Evolutionary conservation across 2,888 invertebrate species (phyloP).

Genomic region (Dolichopus griseipennis): DNA sequence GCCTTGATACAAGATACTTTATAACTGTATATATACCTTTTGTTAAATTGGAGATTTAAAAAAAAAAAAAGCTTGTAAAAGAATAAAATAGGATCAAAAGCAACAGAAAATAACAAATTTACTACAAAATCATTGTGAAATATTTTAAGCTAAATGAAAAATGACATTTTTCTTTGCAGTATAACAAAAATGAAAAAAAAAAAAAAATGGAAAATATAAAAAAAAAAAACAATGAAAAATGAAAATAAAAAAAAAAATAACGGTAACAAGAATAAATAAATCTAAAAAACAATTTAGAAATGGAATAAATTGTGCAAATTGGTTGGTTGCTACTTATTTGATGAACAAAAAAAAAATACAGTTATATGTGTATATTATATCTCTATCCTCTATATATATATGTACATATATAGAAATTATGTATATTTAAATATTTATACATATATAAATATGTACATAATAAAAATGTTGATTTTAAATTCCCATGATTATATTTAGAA

Average conservation of each 20-base stretch:
- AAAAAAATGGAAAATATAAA: not conserved
- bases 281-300: not conserved
- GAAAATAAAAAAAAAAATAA: not conserved
- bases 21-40: not conserved
- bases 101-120: not conserved
- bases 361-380: too few species aligned
- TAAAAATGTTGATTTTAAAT: not conserved
- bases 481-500: not conserved
- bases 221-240: not conserved
- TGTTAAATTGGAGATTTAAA: conserved; percentile 1
- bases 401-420: too few species aligned
- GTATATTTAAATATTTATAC: too few species aligned
- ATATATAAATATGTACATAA: too few species aligned
- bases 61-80: too few species aligned
- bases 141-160: conserved; percentile 6
- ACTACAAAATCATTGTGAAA: not conserved
- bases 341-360: too few species aligned
- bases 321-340: not conserved
- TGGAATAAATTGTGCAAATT: conserved; percentile 6
- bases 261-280: too few species aligned
- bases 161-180: conserved; percentile 1
- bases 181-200: not conserved
- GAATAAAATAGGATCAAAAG: not conserved
- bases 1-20: not conserved
- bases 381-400: too few species aligned